phyloP scores from a whole-genome alignment of 2,888 invertebrate species.

The Emesis russula region DNA sequence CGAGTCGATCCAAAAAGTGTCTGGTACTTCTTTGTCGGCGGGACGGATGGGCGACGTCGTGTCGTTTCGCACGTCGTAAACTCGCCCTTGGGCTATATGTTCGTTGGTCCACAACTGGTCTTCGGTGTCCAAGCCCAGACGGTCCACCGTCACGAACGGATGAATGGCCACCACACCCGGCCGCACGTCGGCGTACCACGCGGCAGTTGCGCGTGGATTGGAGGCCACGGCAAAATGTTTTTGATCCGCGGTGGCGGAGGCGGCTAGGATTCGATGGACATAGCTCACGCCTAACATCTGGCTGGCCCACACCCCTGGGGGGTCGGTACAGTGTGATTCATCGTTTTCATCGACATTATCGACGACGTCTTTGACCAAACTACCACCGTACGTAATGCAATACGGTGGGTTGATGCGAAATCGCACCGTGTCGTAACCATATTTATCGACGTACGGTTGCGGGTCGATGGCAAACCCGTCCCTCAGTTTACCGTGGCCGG shows the following conservation, averaged over 20 bases:
- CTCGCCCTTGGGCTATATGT: slow-evolving; percentile 11
- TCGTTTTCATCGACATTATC: not conserved
- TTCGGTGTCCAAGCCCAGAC: too few species aligned
- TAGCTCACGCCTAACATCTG: slow-evolving; percentile 20
- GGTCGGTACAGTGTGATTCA: not conserved
- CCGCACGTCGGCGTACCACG: slow-evolving; percentile 26
- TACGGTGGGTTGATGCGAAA: slow-evolving; percentile 40
- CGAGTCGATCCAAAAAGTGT: slow-evolving; percentile 25
- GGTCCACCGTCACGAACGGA: too few species aligned
- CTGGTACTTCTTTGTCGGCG: slow-evolving; percentile 10
- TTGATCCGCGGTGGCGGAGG: slow-evolving; percentile 21
- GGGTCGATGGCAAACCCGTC: slow-evolving; percentile 36
- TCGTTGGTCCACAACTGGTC: not conserved
- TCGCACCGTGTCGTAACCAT: slow-evolving; percentile 36
- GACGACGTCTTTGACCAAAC: slow-evolving; percentile 4
- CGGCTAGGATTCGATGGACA: slow-evolving; percentile 18
- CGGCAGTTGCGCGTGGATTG: slow-evolving; percentile 18
- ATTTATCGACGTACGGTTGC: slow-evolving; percentile 35
- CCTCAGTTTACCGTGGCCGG: slow-evolving; percentile 28
- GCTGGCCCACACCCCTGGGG: not conserved
- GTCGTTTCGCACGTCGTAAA: slow-evolving; percentile 16
- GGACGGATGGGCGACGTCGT: slow-evolving; percentile 6
- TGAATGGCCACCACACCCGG: slow-evolving; percentile 17
- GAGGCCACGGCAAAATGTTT: slow-evolving; percentile 29
- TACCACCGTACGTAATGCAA: slow-evolving; percentile 22